Conservation (phyloP, 2,113 vertebrate species). For the Eclectus roratus region DNA sequence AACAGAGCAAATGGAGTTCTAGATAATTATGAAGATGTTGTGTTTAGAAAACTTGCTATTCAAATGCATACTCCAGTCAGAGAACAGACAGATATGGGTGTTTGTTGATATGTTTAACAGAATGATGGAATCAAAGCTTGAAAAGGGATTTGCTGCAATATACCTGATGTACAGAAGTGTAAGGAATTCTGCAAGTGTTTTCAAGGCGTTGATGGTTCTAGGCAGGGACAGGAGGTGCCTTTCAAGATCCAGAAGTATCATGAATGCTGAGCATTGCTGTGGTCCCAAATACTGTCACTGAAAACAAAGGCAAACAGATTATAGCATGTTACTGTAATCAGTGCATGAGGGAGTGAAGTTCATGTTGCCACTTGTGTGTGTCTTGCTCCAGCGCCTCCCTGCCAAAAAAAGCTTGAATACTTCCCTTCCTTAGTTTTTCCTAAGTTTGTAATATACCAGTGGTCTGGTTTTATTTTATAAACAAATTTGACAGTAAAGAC, state of each 20-base stretch:
- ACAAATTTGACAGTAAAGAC: not conserved
- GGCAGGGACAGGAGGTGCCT: not conserved
- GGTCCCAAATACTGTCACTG: not conserved
- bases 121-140: not conserved
- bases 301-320: not conserved
- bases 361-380: not conserved
- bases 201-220: not conserved
- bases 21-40: not conserved
- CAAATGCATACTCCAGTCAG: not conserved
- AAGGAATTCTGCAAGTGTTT: not conserved
- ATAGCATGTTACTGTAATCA: accelerated
- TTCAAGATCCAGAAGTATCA: not conserved
- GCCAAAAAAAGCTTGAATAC: not conserved
- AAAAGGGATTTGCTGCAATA: not conserved
- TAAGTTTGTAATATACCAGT: not conserved
- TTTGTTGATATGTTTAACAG: not conserved
- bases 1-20: not conserved
- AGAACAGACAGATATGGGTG: not conserved
- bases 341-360: not conserved
- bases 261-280: not conserved
- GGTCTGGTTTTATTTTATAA: not conserved
- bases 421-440: not conserved
- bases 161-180: not conserved
- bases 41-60: not conserved
- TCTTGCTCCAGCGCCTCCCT: not conserved